Evolutionary conservation across 1,140 invertebrate species (phyloP).

Genomic region (Microplitis demolitor): DNA sequence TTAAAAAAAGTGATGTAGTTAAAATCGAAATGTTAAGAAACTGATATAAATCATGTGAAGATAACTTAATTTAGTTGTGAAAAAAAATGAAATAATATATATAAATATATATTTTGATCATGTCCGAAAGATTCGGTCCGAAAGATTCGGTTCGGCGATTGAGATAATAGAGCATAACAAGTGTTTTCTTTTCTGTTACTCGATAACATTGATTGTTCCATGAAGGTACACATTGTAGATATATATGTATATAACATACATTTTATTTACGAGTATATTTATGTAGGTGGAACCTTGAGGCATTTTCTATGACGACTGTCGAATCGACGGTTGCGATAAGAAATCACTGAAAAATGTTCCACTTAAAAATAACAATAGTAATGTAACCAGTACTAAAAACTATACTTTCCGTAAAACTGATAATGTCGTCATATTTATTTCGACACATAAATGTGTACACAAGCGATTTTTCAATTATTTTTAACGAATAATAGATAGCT

Average conservation of each 20-base stretch:
- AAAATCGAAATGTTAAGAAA: no score
- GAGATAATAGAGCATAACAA: constrained; percentile 25
- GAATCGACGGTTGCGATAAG: constrained; percentile 7
- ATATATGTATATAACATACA: background rate
- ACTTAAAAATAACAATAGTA: background rate
- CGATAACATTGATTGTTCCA: constrained; percentile 19
- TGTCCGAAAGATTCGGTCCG: background rate
- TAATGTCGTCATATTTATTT: constrained; percentile 2
- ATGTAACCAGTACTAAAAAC: background rate
- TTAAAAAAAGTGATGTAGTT: no score
- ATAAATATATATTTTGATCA: no score
- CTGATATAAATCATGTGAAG: no score
- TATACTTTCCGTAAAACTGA: constrained; percentile 3
- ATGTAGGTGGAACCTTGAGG: background rate
- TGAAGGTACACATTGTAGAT: background rate
- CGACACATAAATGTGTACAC: background rate
- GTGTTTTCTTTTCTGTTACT: constrained; percentile 27
- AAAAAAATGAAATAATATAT: no score
- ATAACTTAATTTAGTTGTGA: no score
- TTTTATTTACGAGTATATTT: background rate
- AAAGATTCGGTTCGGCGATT: constrained; percentile 17
- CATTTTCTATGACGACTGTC: background rate
- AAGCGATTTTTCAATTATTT: background rate
- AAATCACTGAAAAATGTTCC: constrained; percentile 8
- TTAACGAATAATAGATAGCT: background rate